Conservation (phyloP, 2,113 vertebrate genomes). For the Alligator sinensis region DNA sequence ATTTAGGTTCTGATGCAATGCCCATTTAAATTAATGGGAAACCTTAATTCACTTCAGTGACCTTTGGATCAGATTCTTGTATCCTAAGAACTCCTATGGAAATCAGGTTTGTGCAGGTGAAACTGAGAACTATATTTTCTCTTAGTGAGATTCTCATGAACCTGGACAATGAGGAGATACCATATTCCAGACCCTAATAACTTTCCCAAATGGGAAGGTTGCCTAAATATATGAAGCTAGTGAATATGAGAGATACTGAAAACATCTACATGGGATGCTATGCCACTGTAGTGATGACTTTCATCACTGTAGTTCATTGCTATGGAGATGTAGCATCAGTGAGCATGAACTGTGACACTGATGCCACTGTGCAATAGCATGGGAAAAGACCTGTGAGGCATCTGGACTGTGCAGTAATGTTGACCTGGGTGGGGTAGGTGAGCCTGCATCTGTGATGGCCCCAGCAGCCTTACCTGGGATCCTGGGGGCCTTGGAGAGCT, state of each 20-base stretch:
- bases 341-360: no score
- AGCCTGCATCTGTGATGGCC: no score
- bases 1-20: background rate
- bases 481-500: no score
- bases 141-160: background rate
- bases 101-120: background rate
- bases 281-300: no score
- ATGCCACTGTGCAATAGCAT: no score
- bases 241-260: background rate
- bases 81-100: background rate
- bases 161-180: background rate
- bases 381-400: no score
- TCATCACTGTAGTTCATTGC: no score
- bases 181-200: accelerated
- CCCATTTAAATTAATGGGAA: background rate
- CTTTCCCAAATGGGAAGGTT: background rate
- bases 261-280: background rate
- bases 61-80: background rate
- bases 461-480: no score
- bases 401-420: no score
- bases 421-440: no score
- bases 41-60: background rate
- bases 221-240: background rate
- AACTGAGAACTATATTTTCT: background rate
- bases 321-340: no score